These are phyloP conservation scores for Margarornis squamiger DNA, from an alignment of 2,797 vertebrate species.

Conservation along the genomic window DNA sequence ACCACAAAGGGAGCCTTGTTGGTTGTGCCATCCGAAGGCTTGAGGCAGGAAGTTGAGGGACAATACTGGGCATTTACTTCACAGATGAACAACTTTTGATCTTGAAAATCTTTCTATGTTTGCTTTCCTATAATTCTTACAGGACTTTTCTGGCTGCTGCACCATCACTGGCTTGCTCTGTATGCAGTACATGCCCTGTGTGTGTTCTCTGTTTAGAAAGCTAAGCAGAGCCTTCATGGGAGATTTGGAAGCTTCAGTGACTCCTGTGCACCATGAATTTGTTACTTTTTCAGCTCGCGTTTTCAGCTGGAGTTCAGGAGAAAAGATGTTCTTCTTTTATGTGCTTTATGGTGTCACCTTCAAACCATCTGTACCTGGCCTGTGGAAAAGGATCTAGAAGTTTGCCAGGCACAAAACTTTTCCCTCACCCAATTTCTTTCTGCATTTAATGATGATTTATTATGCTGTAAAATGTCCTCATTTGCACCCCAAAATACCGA, in stretches of 20 bases:
- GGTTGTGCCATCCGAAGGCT: slow-evolving; percentile 25
- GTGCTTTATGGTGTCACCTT: background rate
- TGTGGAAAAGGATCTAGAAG: background rate
- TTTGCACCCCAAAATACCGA: background rate
- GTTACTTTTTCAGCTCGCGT: background rate
- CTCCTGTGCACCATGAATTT: background rate
- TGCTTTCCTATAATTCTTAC: slow-evolving; percentile 9
- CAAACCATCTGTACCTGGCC: background rate
- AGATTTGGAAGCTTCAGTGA: background rate
- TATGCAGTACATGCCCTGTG: background rate
- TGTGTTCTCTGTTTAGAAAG: background rate
- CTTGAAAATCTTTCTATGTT: background rate
- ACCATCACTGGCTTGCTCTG: background rate
- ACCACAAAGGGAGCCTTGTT: slow-evolving; percentile 55
- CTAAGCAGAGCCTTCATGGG: background rate
- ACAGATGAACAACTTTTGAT: slow-evolving; percentile 47
- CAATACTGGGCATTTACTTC: slow-evolving; percentile 40
- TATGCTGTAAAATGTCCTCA: background rate
- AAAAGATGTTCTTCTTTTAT: background rate
- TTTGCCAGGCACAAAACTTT: background rate
- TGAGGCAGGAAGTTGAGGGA: slow-evolving; percentile 47
- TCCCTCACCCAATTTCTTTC: background rate
- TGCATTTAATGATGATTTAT: slow-evolving; percentile 27
- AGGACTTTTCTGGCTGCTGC: background rate
- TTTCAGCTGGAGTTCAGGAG: background rate